These are phyloP conservation scores for Phaenicophaeus curvirostris DNA, from an alignment of 2,797 vertebrate species.

Conservation along the genomic window DNA sequence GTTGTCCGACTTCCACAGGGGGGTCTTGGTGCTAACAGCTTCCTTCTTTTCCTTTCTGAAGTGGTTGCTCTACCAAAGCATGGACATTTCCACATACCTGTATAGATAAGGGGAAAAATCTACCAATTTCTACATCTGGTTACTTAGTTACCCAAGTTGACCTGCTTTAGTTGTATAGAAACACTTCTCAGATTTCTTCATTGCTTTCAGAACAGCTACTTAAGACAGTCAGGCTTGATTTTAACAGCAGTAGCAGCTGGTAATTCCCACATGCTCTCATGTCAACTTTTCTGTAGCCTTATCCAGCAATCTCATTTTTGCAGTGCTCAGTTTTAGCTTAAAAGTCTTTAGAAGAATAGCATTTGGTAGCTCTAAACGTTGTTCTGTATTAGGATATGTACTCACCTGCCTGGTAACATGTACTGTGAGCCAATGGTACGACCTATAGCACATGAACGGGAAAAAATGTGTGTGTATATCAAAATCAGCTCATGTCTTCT, in stretches of 20 bases:
- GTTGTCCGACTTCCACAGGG: background rate
- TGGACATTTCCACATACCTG: background rate
- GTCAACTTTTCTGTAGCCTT: background rate
- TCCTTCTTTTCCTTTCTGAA: background rate
- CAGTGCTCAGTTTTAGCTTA: background rate
- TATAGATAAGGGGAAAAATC: background rate
- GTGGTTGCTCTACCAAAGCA: background rate
- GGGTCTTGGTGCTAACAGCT: background rate
- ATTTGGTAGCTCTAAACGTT: background rate
- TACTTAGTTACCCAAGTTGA: background rate
- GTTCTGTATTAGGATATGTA: background rate
- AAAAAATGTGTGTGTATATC: rapidly evolving
- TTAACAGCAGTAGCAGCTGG: background rate
- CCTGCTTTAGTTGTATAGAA: background rate
- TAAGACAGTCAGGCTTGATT: background rate
- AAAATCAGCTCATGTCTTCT: background rate
- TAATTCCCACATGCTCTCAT: background rate
- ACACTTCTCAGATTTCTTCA: background rate
- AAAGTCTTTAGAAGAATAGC: background rate
- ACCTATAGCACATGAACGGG: background rate
- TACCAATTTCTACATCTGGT: background rate
- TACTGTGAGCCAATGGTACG: rapidly evolving
- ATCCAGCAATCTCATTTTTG: background rate
- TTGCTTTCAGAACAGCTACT: background rate
- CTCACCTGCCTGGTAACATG: background rate